These are phyloP conservation scores for Dermatemys mawii DNA, from an alignment of 2,113 vertebrate species.

Conservation along the genomic window DNA sequence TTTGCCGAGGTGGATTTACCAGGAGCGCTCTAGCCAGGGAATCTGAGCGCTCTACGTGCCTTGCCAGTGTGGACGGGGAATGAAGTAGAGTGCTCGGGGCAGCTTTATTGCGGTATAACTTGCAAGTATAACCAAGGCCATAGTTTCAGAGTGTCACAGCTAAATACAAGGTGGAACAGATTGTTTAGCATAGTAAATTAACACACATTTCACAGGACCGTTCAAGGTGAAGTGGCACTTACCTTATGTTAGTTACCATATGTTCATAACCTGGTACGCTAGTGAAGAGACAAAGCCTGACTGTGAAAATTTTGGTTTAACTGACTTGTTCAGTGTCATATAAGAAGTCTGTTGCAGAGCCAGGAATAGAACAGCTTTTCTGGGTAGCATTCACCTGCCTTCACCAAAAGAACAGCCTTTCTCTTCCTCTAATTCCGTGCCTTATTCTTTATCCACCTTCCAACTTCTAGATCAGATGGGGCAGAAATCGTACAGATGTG, in stretches of 20 bases:
- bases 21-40: too few species aligned
- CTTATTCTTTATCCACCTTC: background rate
- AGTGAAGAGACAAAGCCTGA: background rate
- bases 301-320: background rate
- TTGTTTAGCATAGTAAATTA: background rate
- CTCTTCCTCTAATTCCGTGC: background rate
- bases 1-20: too few species aligned
- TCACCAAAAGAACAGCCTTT: background rate
- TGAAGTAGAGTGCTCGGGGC: too few species aligned
- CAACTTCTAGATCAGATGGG: background rate
- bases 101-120: too few species aligned
- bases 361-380: background rate
- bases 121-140: too few species aligned
- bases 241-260: background rate
- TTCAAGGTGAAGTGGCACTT: background rate
- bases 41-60: too few species aligned
- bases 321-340: background rate
- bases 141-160: background rate
- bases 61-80: too few species aligned
- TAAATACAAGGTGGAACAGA: background rate
- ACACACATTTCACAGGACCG: background rate
- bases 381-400: background rate
- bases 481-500: background rate
- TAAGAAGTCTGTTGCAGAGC: background rate
- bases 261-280: background rate